Conservation (phyloP, 2,113 vertebrate species). For the Heptranchias perlo region DNA sequence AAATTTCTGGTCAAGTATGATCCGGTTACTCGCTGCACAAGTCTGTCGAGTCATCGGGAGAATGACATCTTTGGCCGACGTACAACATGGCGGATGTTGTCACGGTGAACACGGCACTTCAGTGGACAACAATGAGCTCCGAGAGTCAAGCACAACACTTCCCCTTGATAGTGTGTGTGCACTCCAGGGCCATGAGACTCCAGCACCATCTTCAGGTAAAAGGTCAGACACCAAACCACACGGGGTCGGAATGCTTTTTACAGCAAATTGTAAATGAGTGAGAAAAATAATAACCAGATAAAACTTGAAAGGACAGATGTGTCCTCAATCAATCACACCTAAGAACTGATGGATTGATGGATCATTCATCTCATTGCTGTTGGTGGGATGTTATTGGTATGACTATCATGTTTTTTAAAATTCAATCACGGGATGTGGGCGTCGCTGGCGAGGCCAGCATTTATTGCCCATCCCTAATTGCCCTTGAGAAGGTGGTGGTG, state of each 20-base stretch:
- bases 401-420: neutral
- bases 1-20: neutral
- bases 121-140: neutral
- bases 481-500: too few relatives aligned
- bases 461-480: too few relatives aligned
- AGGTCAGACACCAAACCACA: neutral
- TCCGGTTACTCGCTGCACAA: neutral
- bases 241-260: neutral
- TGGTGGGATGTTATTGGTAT: neutral
- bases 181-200: neutral
- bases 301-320: neutral
- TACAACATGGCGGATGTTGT: neutral
- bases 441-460: too few relatives aligned
- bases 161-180: neutral
- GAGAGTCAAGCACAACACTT: neutral
- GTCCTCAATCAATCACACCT: neutral
- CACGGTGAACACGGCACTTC: neutral
- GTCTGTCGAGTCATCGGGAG: neutral
- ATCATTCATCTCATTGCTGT: neutral
- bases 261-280: neutral
- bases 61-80: neutral
- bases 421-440: too few relatives aligned
- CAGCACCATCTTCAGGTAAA: neutral
- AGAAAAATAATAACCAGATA: neutral
- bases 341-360: neutral